Base-by-base conservation (phyloP, 2,797 vertebrate species). In the Sciurus carolinensis region DNA sequence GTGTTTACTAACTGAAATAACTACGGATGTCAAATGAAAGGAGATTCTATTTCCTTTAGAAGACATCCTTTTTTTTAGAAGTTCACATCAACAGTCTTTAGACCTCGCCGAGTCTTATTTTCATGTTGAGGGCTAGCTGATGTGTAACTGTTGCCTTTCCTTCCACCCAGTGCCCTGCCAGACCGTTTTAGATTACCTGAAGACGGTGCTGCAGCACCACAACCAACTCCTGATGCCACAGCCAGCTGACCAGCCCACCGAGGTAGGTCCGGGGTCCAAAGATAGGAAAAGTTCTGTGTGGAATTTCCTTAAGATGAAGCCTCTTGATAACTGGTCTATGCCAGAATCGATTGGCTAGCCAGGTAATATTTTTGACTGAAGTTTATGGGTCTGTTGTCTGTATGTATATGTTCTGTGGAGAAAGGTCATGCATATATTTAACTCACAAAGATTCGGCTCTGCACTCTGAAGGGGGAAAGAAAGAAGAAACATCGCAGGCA, bases 151-250 rank as follows among this genome's bases (percentile, higher is more conserved):
- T 93, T 97, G 73, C 67, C 1, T 57, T 98, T 97, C 98, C 93
- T 98, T 97, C 97, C 72, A 36, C 92, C 47, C 99, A 99, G 99
- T 99, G 98, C 99, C 99, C 97, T 99, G 99, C 98, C 99, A 99
- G 98, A 99, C 99, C 36, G 99, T 99, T 96, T 98, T 99, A 42
- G 99, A 99, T 98, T 99, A 99, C 98, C 99, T 99, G 98, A 99
- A 99, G 99, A 99, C 99, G 0, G 99, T 99, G 82, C 99, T 99
- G 71, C 99, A 99, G 96, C 99, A 99, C 98, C 99, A 99, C 98
- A 99, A 99, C 98, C 99, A 99, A 97, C 99, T 99, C 69, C 96
- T 99, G 97, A 98, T 99, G 92, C 99, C 99, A 0, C 98, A 99
- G 97, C 98, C 99, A 10, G 97, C 99, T 83, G 99, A 99, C 97